Evolutionary conservation across 2,797 vertebrate species (phyloP).

Genomic region (Acrossocheilus fasciatus): DNA sequence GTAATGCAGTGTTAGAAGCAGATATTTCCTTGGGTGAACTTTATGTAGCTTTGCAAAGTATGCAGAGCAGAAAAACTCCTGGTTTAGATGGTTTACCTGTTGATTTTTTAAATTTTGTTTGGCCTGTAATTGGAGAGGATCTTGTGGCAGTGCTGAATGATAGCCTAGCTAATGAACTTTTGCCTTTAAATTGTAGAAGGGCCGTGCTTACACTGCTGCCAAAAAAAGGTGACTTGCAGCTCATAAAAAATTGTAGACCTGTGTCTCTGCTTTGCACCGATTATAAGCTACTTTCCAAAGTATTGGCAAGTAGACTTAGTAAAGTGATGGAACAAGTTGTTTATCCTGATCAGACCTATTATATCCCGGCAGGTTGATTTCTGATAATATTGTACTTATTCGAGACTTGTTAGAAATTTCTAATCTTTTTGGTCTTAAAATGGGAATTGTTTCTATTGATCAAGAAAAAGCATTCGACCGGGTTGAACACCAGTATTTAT

Average conservation of each 20-base stretch:
- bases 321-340: conserved; percentile 53
- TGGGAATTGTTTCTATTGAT: conserved; percentile 68
- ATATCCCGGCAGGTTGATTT: no score
- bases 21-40: not conserved
- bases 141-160: not conserved
- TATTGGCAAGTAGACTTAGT: not conserved
- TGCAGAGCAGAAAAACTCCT: not conserved
- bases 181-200: not conserved
- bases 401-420: no score
- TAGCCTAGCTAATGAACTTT: not conserved
- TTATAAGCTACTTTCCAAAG: not conserved
- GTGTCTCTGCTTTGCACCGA: not conserved
- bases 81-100: not conserved
- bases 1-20: not conserved
- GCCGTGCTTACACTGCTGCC: not conserved
- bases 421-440: not conserved
- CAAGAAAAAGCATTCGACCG: conserved; percentile 13
- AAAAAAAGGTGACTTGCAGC: not conserved
- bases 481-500: conserved; percentile 59
- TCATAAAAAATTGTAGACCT: not conserved
- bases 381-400: no score
- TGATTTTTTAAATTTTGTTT: not conserved
- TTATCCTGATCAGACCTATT: no score
- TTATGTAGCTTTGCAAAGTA: not conserved
- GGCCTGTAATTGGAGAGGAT: not conserved